These are phyloP conservation scores for Vidua chalybeata DNA, from an alignment of 2,113 vertebrate genomes.

Conservation along the genomic window DNA sequence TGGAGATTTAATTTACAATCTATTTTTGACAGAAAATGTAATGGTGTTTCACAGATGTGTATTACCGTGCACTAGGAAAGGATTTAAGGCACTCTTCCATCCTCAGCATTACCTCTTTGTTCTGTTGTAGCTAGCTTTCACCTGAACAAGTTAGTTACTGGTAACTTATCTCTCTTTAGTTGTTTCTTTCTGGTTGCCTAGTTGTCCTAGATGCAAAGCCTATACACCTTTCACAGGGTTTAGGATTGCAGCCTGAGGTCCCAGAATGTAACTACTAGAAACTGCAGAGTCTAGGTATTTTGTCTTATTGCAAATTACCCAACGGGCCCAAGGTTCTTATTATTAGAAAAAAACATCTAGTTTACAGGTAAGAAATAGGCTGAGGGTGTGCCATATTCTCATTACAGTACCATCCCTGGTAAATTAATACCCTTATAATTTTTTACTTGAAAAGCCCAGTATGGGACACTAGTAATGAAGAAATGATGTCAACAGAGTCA, in stretches of 20 bases:
- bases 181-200: neutral
- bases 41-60: neutral
- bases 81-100: neutral
- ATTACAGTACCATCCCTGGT: neutral
- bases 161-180: neutral
- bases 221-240: neutral
- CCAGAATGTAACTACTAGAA: neutral
- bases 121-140: neutral
- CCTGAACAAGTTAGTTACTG: neutral
- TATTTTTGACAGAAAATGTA: neutral
- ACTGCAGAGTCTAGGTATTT: neutral
- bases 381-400: neutral
- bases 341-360: neutral
- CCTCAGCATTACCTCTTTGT: neutral
- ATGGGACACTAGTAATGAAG: neutral
- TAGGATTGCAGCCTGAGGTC: neutral
- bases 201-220: no score
- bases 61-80: neutral
- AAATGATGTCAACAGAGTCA: neutral
- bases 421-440: neutral
- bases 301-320: neutral
- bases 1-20: neutral
- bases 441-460: neutral
- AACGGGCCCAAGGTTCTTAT: neutral
- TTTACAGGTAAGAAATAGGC: neutral